A percentile compares a stretch with the other conserved stretches of the same genome.
phyloP scores from a whole-genome alignment of 1,140 invertebrate genomes.

The Papilio helenus region DNA sequence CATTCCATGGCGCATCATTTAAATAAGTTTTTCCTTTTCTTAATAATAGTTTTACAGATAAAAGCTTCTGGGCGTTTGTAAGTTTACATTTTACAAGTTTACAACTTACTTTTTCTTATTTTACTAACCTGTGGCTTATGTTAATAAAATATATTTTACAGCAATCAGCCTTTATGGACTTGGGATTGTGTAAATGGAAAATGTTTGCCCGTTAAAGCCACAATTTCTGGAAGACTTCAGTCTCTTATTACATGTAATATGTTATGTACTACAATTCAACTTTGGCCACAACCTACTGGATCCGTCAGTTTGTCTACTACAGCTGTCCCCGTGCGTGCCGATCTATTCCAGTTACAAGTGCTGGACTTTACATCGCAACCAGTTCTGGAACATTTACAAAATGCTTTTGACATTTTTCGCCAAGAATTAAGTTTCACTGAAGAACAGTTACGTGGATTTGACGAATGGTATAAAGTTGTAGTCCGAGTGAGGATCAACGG shows the following conservation, averaged over 20 bases:
- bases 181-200: constrained; percentile 71
- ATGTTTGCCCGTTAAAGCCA: constrained; percentile 63
- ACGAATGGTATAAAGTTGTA: constrained; percentile 60
- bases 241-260: constrained; percentile 83
- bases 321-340: constrained; percentile 71
- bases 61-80: constrained; percentile 16
- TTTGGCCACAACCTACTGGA: constrained; percentile 84
- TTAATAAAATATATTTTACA: constrained; percentile 33
- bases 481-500: constrained; percentile 80
- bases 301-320: constrained; percentile 76
- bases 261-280: constrained; percentile 80
- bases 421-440: constrained; percentile 51
- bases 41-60: not conserved
- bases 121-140: not conserved
- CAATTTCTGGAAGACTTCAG: constrained; percentile 52
- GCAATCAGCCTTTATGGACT: constrained; percentile 64
- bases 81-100: constrained; percentile 26
- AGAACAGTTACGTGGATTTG: constrained; percentile 45
- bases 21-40: constrained; percentile 9
- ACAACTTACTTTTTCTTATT: not conserved
- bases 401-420: constrained; percentile 57
- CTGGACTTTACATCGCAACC: constrained; percentile 46
- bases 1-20: not conserved
- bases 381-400: constrained; percentile 51
- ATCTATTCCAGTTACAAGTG: constrained; percentile 55